Percentiles rank a stretch among this genome's conserved stretches.
phyloP scores from a whole-genome alignment of 2,113 vertebrate genomes.

The Epinephelus fuscoguttatus region DNA sequence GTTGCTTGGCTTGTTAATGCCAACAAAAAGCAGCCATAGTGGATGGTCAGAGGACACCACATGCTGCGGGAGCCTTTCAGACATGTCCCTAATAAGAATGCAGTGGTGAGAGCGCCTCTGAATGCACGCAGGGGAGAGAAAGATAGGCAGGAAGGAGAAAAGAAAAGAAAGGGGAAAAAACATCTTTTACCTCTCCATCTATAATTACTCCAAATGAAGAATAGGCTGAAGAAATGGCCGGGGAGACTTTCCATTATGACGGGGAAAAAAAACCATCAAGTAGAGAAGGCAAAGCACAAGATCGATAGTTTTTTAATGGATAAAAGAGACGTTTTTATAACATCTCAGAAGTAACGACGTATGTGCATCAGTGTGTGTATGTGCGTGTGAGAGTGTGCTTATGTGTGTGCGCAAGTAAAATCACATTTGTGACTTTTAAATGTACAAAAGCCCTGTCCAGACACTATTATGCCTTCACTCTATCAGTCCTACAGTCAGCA shows the following conservation, averaged over 20 bases:
- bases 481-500: constrained; percentile 28
- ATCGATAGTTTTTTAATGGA: constrained; percentile 80
- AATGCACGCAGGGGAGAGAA: constrained; percentile 75
- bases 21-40: constrained; percentile 78
- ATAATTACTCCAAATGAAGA: constrained; percentile 85
- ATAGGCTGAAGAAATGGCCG: constrained; percentile 77
- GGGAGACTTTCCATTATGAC: constrained; percentile 79
- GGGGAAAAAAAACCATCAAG: constrained; percentile 64
- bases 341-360: constrained; percentile 62
- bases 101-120: constrained; percentile 77
- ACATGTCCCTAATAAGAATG: constrained; percentile 81
- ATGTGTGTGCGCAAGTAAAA: constrained; percentile 33
- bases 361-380: not conserved
- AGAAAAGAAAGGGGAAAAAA: constrained; percentile 72
- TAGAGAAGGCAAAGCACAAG: constrained; percentile 74
- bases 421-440: constrained; percentile 62
- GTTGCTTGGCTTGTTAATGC: constrained; percentile 81
- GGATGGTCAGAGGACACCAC: constrained; percentile 79
- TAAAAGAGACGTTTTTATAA: constrained; percentile 77
- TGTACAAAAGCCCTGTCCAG: constrained; percentile 51
- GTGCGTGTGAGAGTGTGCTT: constrained; percentile 3
- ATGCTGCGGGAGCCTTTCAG: constrained; percentile 82
- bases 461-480: constrained; percentile 28
- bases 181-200: constrained; percentile 81
- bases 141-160: constrained; percentile 68